A percentile compares a stretch with the other conserved stretches of the same genome.
Evolutionary conservation across 1,140 invertebrate species (phyloP).

Genomic region (Aporrectodea caliginosa): DNA sequence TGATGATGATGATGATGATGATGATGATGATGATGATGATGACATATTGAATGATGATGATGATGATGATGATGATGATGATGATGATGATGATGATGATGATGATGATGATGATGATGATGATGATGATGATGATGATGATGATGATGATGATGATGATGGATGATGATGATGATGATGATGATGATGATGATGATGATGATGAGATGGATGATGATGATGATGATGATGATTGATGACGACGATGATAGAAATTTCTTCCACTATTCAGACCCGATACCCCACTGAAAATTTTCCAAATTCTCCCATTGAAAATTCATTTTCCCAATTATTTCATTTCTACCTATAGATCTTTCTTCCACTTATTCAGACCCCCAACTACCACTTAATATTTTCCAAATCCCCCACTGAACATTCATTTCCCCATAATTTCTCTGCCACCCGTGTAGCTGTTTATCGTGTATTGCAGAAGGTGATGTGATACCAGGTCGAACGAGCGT

Average conservation of each 20-base stretch:
- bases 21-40: background rate
- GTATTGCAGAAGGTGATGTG: background rate
- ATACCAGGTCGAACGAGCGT: background rate
- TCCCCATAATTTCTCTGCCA: too few species aligned
- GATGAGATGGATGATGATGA: background rate
- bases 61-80: slow-evolving; percentile 58
- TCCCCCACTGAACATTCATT: too few species aligned
- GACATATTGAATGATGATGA: background rate
- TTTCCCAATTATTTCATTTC: too few species aligned
- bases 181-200: background rate
- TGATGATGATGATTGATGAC: background rate
- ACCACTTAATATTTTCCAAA: too few species aligned
- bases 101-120: background rate
- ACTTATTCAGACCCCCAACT: too few species aligned
- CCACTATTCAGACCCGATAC: background rate
- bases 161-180: background rate
- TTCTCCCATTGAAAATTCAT: too few species aligned
- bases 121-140: background rate
- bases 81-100: background rate
- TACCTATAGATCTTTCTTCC: too few species aligned
- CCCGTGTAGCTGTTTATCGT: too few species aligned
- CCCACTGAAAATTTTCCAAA: background rate
- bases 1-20: too few species aligned
- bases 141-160: background rate
- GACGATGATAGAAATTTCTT: background rate